These are phyloP conservation scores for Triops longicaudatus DNA, from an alignment of 1,140 invertebrate species.

Conservation along the genomic window DNA sequence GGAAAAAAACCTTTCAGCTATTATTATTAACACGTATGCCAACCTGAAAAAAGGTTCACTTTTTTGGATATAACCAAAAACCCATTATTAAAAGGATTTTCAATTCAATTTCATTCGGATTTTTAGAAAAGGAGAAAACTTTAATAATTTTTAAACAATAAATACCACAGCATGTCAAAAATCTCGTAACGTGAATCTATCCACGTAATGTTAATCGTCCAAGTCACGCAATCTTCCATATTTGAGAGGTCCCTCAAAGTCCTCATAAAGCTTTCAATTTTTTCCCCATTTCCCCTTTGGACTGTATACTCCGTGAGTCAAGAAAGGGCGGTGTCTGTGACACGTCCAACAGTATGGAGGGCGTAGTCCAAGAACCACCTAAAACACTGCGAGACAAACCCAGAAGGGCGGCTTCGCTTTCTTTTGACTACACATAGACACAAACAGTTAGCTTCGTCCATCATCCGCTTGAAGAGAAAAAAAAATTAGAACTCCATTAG, in stretches of 20 bases:
- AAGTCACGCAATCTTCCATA: background rate
- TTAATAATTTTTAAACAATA: no score
- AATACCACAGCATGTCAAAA: no score
- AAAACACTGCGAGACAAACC: constrained; percentile 3
- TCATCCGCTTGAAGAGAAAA: background rate
- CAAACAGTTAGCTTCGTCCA: background rate
- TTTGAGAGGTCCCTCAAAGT: background rate
- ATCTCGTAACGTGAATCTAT: no score
- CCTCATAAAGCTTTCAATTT: background rate
- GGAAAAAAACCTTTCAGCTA: no score
- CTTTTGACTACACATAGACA: constrained; percentile 6
- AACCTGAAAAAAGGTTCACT: no score
- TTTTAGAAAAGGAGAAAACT: no score
- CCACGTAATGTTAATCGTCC: background rate
- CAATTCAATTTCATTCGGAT: no score
- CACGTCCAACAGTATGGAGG: constrained; percentile 1
- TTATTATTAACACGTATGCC: no score
- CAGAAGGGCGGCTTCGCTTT: constrained; percentile 1
- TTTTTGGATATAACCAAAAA: no score
- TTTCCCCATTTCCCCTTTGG: background rate
- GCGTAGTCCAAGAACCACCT: constrained; percentile 1
- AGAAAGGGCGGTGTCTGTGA: constrained; percentile 10
- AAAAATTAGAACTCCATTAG: background rate
- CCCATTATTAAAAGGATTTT: no score
- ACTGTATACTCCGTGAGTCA: background rate